Evolutionary conservation across 2,797 vertebrate species (phyloP).

Genomic region (Helicolenus hilgendorfi): DNA sequence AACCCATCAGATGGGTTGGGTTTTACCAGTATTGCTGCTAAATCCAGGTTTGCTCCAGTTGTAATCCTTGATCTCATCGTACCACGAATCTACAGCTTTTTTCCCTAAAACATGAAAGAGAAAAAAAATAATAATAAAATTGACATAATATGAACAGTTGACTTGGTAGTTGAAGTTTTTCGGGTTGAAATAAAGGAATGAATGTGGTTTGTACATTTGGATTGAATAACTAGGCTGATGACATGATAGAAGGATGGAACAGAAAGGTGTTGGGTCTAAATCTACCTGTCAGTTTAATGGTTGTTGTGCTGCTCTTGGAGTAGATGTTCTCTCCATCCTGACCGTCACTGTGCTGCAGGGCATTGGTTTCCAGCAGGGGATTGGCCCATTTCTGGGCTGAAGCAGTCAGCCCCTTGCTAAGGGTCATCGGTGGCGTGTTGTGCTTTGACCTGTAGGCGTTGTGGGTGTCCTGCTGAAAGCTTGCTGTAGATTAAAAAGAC

Average conservation of each 20-base stretch:
- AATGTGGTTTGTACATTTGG: not conserved
- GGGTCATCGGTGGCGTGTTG: constrained; percentile 37
- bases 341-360: constrained; percentile 65
- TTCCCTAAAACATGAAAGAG: constrained; percentile 68
- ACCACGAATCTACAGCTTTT: constrained; percentile 84
- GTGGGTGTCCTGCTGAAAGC: constrained; percentile 80
- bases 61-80: constrained; percentile 86
- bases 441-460: constrained; percentile 81
- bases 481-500: constrained; percentile 1
- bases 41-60: constrained; percentile 63
- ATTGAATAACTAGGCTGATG: not conserved
- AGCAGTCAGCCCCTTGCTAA: constrained; percentile 46
- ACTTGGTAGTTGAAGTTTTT: not conserved
- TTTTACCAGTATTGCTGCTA: constrained; percentile 64
- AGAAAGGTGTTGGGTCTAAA: too few relatives aligned
- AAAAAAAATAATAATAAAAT: too few relatives aligned
- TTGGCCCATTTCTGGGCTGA: constrained; percentile 85
- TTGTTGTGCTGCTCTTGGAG: too few relatives aligned
- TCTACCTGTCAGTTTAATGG: constrained; percentile 54
- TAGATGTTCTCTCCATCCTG: constrained; percentile 76
- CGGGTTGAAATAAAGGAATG: not conserved
- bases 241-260: too few relatives aligned
- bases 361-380: constrained; percentile 21
- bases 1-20: not conserved
- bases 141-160: not conserved